Evolutionary conservation across 2,888 invertebrate species (phyloP), one percentile per base, ranked within the genome.

Genomic region (Cosmia pyralina): DNA sequence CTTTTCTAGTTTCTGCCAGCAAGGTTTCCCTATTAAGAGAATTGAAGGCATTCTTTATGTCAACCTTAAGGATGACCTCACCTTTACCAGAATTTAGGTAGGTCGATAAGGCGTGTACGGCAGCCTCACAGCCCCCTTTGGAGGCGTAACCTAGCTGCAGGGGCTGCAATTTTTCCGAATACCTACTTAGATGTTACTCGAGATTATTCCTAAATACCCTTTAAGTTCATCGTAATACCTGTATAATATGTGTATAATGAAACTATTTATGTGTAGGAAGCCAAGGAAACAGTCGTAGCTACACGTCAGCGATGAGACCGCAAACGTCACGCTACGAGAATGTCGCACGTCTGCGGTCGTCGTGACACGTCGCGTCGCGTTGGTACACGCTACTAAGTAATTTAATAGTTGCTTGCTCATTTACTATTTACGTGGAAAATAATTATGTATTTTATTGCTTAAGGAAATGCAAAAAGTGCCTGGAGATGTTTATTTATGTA

Each of bases 291-390:
- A 41, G 15, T 8, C 4, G n/a, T 53, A 48, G 13, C 46, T 38
- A 68, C 22, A 50, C 17, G 67, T 46, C 34, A 70, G 58, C 28
- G 55, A 55, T 4, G 60, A 57, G 55, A 52, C 75, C 67, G 10
- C 69, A 68, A 22, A 48, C 50, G 75, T 72, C 79, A 55, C 44
- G 55, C 64, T 57, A 48, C 77, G 34, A 53, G 55, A 44, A 52
- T 38, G 38, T 72, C 60, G 41, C 75, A 34, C 50, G 68, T 65
- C 60, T 75, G 79, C 41, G 69, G 79, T 67, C 13, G 13, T 8
- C 15, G 10, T 19, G 44, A 67, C 46, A 60, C 53, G 41, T 41
- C 52, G 28, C 28, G 44, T 64, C 46, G 57, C 53, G 41, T 41
- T 4, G 38, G 17, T 6, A n/a, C 41, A 50, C 17, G 28, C 13